Evolutionary conservation across 1,140 invertebrate species (phyloP).

Genomic region (Bombus affinis): DNA sequence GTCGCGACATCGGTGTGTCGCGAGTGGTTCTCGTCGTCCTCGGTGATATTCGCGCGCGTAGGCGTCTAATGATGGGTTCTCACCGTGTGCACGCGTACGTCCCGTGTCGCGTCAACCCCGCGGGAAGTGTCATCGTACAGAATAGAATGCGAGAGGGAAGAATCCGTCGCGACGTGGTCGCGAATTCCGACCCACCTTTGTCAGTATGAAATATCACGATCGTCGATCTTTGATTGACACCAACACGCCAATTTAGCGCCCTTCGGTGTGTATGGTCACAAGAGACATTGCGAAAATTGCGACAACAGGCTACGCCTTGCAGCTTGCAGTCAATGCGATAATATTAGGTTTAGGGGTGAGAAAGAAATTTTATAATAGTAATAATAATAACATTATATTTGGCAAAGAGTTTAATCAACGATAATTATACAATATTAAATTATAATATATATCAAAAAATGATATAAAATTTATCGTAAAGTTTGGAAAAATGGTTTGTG

Average conservation of each 20-base stretch:
- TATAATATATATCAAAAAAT: too few relatives aligned
- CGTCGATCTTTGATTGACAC: constrained; percentile 53
- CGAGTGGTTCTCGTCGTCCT: constrained; percentile 21
- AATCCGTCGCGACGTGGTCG: constrained; percentile 61
- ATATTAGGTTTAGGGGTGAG: background rate
- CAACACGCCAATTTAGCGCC: constrained; percentile 40
- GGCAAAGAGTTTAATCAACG: background rate
- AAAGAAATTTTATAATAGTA: background rate
- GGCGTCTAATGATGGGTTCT: constrained; percentile 69
- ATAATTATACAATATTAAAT: background rate
- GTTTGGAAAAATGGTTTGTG: background rate
- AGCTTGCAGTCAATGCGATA: too few relatives aligned
- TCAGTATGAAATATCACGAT: constrained; percentile 63
- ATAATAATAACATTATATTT: background rate
- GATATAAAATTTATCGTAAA: background rate
- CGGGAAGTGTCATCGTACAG: constrained; percentile 59
- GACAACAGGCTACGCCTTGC: too few relatives aligned
- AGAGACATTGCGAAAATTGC: background rate
- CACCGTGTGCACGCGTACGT: constrained; percentile 35
- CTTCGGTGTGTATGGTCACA: background rate
- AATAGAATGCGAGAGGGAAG: constrained; percentile 62
- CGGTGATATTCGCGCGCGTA: constrained; percentile 58
- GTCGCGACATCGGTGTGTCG: constrained; percentile 50
- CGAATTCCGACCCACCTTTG: constrained; percentile 63
- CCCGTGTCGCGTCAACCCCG: constrained; percentile 51